These are phyloP conservation scores for Quiscalus mexicanus DNA, from an alignment of 2,113 vertebrate species.

Conservation along the genomic window DNA sequence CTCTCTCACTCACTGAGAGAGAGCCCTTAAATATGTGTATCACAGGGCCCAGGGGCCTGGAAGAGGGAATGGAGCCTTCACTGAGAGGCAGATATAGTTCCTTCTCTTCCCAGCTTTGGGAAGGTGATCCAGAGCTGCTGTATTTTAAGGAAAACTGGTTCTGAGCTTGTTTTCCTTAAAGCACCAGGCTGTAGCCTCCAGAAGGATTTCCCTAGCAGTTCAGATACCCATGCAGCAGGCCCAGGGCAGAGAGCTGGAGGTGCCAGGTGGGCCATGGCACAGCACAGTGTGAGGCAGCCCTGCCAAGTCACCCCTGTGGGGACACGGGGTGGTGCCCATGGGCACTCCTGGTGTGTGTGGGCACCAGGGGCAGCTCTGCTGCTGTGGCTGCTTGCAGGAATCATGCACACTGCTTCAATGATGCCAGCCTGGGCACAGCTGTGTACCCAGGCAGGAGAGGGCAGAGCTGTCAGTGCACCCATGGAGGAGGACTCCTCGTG, in stretches of 20 bases:
- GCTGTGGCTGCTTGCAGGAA: background rate
- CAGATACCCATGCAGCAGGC: background rate
- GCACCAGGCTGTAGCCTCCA: background rate
- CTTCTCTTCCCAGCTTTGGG: background rate
- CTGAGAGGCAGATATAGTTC: background rate
- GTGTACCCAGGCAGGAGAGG: background rate
- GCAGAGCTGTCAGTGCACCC: background rate
- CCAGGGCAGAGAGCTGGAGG: background rate
- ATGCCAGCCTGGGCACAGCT: background rate
- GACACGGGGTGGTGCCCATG: rapidly evolving
- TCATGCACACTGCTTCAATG: rapidly evolving
- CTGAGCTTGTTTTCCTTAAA: background rate
- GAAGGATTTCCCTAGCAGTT: background rate
- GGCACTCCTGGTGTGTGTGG: rapidly evolving
- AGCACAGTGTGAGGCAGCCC: rapidly evolving
- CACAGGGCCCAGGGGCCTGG: background rate
- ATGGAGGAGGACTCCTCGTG: background rate
- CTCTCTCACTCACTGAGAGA: background rate
- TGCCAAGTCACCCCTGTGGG: rapidly evolving
- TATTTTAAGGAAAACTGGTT: background rate
- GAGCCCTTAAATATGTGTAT: rapidly evolving
- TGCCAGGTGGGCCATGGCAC: background rate
- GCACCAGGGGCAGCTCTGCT: background rate
- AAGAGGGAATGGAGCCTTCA: background rate
- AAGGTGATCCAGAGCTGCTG: background rate